Conservation (phyloP, 2,113 vertebrate genomes). For the Loxodonta africana region DNA sequence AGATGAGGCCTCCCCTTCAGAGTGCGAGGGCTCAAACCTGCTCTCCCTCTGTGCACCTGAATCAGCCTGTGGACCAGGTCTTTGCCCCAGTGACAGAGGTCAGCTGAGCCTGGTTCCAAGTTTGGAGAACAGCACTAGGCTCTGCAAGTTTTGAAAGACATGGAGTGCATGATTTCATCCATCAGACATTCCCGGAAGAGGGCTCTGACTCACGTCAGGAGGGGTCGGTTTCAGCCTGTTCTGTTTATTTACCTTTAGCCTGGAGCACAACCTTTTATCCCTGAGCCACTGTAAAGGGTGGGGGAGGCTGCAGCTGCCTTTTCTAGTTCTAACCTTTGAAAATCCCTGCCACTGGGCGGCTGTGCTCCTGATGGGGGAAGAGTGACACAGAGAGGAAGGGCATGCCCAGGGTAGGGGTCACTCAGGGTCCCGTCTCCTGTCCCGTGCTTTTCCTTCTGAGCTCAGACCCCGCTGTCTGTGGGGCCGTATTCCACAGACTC, state of each 20-base stretch:
- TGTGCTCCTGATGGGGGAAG: neutral
- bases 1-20: neutral
- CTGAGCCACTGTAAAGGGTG: neutral
- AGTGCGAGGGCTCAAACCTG: neutral
- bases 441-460: accelerated
- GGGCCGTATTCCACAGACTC: neutral
- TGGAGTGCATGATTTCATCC: neutral
- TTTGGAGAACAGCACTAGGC: neutral
- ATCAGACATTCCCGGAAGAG: neutral
- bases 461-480: neutral
- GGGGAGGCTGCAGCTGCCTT: neutral
- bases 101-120: neutral
- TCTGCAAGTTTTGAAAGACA: neutral
- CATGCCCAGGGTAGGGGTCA: accelerated
- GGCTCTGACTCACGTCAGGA: neutral
- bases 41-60: neutral
- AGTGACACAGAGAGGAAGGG: neutral
- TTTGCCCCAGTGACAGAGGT: constrained; percentile 28
- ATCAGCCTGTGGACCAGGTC: neutral
- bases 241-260: neutral
- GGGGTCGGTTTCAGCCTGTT: neutral
- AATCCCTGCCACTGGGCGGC: neutral
- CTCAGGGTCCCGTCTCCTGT: accelerated
- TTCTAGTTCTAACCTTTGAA: neutral
- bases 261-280: neutral